These are phyloP conservation scores for Stenurella melanura DNA, from an alignment of 2,888 invertebrate species.

Conservation along the genomic window DNA sequence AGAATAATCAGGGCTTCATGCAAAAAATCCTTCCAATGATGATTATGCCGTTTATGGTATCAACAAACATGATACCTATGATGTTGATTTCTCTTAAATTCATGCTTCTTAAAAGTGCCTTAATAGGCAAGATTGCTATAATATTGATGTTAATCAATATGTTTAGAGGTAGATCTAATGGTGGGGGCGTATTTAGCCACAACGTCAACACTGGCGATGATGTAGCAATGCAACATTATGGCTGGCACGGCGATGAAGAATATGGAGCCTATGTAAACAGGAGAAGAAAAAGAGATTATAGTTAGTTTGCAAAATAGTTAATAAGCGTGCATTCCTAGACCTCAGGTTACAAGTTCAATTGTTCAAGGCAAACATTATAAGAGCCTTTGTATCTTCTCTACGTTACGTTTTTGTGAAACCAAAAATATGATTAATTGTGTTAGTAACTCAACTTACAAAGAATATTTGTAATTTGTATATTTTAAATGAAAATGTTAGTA, in stretches of 20 bases:
- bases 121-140: slow-evolving; percentile 84
- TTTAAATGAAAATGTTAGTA: no score
- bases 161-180: slow-evolving; percentile 68
- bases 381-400: no score
- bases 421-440: no score
- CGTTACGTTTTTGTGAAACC: no score
- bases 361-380: no score
- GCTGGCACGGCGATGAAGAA: slow-evolving; percentile 76
- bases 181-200: slow-evolving; percentile 65
- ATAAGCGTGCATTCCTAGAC: neutral
- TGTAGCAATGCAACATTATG: slow-evolving; percentile 74
- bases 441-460: no score
- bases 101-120: slow-evolving; percentile 79
- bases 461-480: no score
- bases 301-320: neutral
- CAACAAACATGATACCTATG: slow-evolving; percentile 82
- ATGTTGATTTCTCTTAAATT: slow-evolving; percentile 82
- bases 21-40: slow-evolving; percentile 80
- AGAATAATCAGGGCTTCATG: slow-evolving; percentile 75
- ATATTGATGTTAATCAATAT: slow-evolving; percentile 80
- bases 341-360: no score
- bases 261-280: slow-evolving; percentile 76
- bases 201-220: slow-evolving; percentile 52
- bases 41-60: slow-evolving; percentile 82
- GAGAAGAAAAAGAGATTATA: slow-evolving; percentile 47